Base-by-base conservation (phyloP, 2,113 vertebrate genomes). In the Thamnaconus septentrionalis region DNA sequence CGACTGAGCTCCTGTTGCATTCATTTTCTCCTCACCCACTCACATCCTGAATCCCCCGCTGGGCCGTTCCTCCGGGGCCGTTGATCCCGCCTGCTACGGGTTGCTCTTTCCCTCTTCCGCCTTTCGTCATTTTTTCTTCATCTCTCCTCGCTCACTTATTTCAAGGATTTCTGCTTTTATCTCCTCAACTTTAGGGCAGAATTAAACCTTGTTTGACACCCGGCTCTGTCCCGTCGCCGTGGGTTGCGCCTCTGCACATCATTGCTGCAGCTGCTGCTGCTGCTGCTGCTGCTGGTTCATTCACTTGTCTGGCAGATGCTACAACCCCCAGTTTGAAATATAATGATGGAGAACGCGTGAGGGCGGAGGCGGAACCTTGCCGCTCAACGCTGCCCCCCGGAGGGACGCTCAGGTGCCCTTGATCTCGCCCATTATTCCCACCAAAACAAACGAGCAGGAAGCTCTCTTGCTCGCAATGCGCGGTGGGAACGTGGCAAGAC, bases 31-130 rank as follows among this genome's bases (percentile, higher is more conserved):
- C 50, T 64, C 50, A 41, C 57, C 59, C 71, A 56, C 50, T 68
- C 58, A 1, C 10, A 55, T 42, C 44, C 59, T 58, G 63, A 58
- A 59, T 41, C 53, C 57, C 41, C 66, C 56, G 64, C 73, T 76
- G 66, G 45, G 64, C 49, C 50, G 3, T 11, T 73, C 18, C 18
- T 31, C 18, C 18, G 18, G 18, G 18, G 18, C 18, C 18, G 18
- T 31, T 31, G 18, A 31, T 31, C 18, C 18, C 18, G 18, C 18
- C 18, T 56, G 46, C 46, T 57, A 69, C 44, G 11, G 56, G 53
- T 68, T 41, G 18, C 50, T 12, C 50, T 12, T 56, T 31, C 18
- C 18, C 18, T 31, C 18, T 31, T 9, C 5, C 64, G 54, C 45
- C n/a, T 5, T 43, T 59, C 59, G 4, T 12, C n/a, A 51, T 61